Percentiles rank a stretch among this genome's conserved stretches.
These are phyloP conservation scores for Dunckerocampus dactyliophorus DNA, from an alignment of 2,113 vertebrate genomes.

Conservation along the genomic window DNA sequence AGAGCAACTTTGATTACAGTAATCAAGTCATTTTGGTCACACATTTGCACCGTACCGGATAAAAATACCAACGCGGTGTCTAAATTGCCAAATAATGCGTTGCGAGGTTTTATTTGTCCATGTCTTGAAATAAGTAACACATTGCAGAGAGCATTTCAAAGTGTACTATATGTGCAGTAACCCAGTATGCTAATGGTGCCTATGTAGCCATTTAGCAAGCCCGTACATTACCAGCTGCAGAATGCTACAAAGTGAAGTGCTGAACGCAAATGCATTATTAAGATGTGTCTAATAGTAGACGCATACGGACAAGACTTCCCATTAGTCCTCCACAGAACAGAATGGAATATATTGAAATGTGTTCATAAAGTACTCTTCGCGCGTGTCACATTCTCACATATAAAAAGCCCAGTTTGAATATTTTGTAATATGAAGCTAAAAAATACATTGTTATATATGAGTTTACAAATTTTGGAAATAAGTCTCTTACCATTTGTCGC, in stretches of 20 bases:
- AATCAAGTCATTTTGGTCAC: slow-evolving; percentile 1
- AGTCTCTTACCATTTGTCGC: no score
- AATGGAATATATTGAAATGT: slow-evolving; percentile 1
- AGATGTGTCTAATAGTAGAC: slow-evolving; percentile 5
- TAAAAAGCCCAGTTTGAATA: not conserved
- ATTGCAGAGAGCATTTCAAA: slow-evolving; percentile 28
- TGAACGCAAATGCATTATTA: slow-evolving; percentile 7
- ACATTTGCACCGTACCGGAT: slow-evolving; percentile 22
- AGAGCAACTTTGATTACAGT: not conserved
- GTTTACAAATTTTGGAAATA: no score
- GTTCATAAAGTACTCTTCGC: not conserved
- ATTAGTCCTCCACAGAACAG: not conserved
- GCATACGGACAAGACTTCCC: not conserved
- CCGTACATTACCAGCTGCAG: not conserved
- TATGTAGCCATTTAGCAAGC: slow-evolving; percentile 11
- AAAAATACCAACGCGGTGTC: slow-evolving; percentile 11
- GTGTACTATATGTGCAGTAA: not conserved
- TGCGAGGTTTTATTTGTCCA: slow-evolving; percentile 1
- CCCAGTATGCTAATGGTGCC: slow-evolving; percentile 2
- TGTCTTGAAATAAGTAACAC: slow-evolving; percentile 7
- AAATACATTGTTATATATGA: no score
- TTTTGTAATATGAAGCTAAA: not conserved
- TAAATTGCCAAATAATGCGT: slow-evolving; percentile 26
- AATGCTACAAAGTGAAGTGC: slow-evolving; percentile 5
- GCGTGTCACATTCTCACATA: not conserved